Conservation (phyloP, 2,113 vertebrate species). For the Callorhinus ursinus region DNA sequence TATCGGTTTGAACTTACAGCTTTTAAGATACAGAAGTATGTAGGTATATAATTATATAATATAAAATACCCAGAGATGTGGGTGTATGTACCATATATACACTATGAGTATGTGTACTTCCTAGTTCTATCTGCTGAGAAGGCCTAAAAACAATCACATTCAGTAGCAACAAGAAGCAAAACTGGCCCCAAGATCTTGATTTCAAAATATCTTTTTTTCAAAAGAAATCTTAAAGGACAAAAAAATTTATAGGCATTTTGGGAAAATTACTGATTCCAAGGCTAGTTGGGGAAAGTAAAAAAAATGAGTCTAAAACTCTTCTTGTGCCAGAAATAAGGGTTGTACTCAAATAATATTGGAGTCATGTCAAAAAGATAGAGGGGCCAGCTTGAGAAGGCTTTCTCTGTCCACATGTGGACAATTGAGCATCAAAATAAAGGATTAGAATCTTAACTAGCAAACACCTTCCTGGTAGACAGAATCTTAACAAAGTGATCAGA, state of each 20-base stretch:
- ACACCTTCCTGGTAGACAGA: not conserved
- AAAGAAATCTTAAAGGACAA: not conserved
- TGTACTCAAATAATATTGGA: not conserved
- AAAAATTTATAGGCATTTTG: not conserved
- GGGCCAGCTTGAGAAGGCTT: not conserved
- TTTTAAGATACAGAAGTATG: not conserved
- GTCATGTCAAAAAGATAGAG: not conserved
- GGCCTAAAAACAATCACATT: not conserved
- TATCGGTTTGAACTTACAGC: not conserved
- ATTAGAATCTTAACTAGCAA: not conserved
- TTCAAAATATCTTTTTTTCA: not conserved
- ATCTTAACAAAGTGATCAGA: not conserved
- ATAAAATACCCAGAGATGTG: not conserved
- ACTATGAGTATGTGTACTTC: not conserved
- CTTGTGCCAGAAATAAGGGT: not conserved
- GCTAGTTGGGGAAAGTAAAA: not conserved
- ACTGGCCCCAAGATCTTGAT: not conserved
- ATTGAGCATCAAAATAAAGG: not conserved
- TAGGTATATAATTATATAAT: not conserved
- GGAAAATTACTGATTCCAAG: not conserved
- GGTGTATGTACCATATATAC: not conserved
- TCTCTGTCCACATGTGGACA: not conserved
- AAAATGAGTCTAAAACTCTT: not conserved
- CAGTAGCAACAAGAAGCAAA: not conserved
- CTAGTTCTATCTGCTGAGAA: not conserved